A percentile compares a stretch with the other conserved stretches of the same genome.
Evolutionary conservation across 2,113 vertebrate species (phyloP).

Genomic region (Platichthys stellatus): DNA sequence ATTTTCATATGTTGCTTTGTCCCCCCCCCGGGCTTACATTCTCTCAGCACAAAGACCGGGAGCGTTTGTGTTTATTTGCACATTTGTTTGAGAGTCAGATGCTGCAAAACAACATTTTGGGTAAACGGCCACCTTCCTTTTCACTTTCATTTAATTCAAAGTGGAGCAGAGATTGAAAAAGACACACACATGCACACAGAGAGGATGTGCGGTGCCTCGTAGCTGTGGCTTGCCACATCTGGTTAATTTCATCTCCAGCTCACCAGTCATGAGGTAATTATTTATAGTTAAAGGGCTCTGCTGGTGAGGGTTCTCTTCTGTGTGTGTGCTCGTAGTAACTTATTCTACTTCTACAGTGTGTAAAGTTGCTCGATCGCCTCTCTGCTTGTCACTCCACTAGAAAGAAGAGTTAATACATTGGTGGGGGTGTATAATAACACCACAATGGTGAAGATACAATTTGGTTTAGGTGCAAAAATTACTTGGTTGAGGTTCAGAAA

Average conservation of each 20-base stretch:
- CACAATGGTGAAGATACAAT: too few species aligned
- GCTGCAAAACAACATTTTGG: constrained; percentile 33
- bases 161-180: constrained; percentile 16
- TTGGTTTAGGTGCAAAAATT: too few species aligned
- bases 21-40: neutral
- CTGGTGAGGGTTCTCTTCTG: neutral
- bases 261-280: constrained; percentile 58
- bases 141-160: constrained; percentile 46
- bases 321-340: too few species aligned
- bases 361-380: too few species aligned
- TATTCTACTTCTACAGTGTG: too few species aligned
- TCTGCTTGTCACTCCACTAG: too few species aligned
- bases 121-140: constrained; percentile 18
- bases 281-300: constrained; percentile 56
- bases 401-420: too few species aligned
- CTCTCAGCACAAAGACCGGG: constrained; percentile 3
- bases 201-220: neutral
- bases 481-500: too few species aligned
- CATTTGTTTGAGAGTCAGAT: constrained; percentile 3
- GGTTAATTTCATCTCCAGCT: constrained; percentile 68
- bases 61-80: constrained; percentile 23
- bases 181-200: neutral
- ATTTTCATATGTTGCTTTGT: constrained; percentile 5
- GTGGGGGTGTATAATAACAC: too few species aligned
- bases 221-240: constrained; percentile 41